phyloP scores from a whole-genome alignment of 2,797 vertebrate species.

The Peromyscus aztecus region DNA sequence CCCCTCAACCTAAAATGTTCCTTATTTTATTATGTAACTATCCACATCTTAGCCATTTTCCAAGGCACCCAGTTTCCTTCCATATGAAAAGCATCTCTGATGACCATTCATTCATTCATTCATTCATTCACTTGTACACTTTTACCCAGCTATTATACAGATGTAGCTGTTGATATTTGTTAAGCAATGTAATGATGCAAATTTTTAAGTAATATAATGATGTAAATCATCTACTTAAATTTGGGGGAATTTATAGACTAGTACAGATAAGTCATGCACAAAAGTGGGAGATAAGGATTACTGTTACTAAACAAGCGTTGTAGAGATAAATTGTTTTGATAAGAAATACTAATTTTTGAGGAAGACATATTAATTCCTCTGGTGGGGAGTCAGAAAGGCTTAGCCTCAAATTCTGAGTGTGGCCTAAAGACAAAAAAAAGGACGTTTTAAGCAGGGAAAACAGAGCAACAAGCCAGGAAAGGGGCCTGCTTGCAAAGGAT shows the following conservation, averaged over 20 bases:
- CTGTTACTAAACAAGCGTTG: neutral
- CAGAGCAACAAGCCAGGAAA: neutral
- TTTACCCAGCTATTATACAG: neutral
- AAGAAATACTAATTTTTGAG: neutral
- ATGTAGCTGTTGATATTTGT: no score
- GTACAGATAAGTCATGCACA: neutral
- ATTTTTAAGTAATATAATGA: neutral
- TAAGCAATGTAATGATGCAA: neutral
- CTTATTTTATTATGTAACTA: neutral
- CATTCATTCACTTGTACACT: neutral
- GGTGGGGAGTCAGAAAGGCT: neutral
- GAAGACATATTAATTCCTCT: neutral
- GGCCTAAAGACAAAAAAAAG: neutral
- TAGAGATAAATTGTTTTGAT: neutral
- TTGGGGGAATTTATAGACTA: neutral
- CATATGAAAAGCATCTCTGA: neutral
- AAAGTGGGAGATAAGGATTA: neutral
- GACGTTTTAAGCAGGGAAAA: neutral
- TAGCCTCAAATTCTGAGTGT: neutral
- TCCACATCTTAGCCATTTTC: neutral
- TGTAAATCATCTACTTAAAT: neutral
- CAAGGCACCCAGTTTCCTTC: neutral
- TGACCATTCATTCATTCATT: neutral
- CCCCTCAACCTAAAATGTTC: neutral
- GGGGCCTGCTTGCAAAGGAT: neutral